phyloP scores from a whole-genome alignment of 1,140 invertebrate species.

The Musca vetustissima region DNA sequence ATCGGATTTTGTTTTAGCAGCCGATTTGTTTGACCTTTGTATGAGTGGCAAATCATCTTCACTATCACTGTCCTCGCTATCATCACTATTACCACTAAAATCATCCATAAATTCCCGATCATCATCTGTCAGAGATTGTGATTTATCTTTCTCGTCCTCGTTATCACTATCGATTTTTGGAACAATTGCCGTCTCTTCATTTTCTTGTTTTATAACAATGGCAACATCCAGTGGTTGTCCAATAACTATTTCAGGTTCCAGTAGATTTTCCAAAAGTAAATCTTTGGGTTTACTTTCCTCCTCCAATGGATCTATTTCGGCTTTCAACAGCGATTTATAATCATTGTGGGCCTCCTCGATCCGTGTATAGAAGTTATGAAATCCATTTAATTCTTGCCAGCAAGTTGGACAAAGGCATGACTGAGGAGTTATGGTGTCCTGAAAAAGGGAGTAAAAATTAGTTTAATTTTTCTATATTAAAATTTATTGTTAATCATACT shows the following conservation, averaged over 20 bases:
- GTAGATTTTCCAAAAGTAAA: neutral
- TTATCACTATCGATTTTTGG: neutral
- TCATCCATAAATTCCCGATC: no score
- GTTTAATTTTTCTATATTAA: neutral
- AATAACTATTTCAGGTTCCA: no score
- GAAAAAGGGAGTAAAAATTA: neutral
- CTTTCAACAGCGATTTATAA: neutral
- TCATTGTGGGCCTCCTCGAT: neutral
- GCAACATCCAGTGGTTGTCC: neutral
- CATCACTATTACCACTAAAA: no score
- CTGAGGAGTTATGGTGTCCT: neutral
- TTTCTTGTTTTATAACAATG: neutral
- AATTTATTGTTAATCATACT: neutral
- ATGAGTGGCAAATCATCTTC: no score
- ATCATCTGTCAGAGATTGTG: no score
- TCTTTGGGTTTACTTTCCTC: neutral
- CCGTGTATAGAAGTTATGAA: conserved; percentile 7
- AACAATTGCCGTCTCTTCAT: neutral
- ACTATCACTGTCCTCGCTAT: no score
- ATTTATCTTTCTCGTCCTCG: neutral
- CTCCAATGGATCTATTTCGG: neutral
- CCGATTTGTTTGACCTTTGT: no score
- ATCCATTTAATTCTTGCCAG: neutral
- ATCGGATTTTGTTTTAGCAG: no score
- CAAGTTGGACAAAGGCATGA: conserved; percentile 18